Conservation (phyloP, 2,797 vertebrate genomes). For the Sebastes ruberrimus region DNA sequence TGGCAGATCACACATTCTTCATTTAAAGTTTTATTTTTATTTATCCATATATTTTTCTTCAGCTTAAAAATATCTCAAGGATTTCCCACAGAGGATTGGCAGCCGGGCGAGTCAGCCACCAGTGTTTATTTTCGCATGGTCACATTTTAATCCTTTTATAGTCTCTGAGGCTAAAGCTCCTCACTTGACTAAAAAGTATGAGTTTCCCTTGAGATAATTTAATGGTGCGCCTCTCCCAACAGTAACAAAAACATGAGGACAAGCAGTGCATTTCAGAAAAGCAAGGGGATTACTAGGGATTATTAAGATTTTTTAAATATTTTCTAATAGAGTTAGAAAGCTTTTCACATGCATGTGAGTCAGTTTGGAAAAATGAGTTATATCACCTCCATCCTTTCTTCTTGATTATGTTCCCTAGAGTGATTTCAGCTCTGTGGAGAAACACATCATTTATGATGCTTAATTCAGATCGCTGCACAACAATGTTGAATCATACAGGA, state of each 20-base stretch:
- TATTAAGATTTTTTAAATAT: not conserved
- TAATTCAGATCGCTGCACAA: not conserved
- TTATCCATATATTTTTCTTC: not conserved
- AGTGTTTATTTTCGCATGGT: constrained; percentile 22
- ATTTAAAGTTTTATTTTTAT: not conserved
- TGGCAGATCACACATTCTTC: not conserved
- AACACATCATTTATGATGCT: constrained; percentile 18
- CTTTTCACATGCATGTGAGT: constrained; percentile 38
- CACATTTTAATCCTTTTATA: constrained; percentile 53
- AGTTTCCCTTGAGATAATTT: constrained; percentile 42
- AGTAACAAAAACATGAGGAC: constrained; percentile 19
- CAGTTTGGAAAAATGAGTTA: constrained; percentile 33
- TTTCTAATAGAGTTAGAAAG: constrained; percentile 22
- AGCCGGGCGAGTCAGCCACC: constrained; percentile 4
- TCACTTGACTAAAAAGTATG: constrained; percentile 14
- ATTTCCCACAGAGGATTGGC: constrained; percentile 4
- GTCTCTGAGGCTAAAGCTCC: constrained; percentile 22
- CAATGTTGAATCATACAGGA: not conserved
- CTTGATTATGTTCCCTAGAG: constrained; percentile 91
- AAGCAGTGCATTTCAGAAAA: constrained; percentile 25
- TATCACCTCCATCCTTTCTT: constrained; percentile 93
- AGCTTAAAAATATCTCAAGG: constrained; percentile 7
- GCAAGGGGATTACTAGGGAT: constrained; percentile 26
- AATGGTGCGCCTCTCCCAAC: constrained; percentile 3
- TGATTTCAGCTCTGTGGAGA: constrained; percentile 88